Base-by-base conservation (phyloP, 2,113 vertebrate species). In the Alligator mississippiensis region DNA sequence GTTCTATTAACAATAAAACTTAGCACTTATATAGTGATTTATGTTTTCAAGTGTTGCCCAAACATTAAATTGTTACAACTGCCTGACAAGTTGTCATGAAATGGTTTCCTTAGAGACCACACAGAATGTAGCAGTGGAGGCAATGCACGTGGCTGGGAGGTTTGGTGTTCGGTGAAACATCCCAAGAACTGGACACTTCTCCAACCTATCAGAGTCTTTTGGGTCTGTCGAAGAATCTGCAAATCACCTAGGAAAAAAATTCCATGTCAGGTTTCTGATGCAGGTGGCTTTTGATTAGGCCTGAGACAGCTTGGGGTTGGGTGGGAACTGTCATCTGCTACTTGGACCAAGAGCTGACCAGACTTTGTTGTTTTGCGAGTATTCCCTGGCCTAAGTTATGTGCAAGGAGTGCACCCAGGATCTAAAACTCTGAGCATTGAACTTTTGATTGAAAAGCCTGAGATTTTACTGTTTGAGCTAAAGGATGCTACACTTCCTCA, bases 1-100 rank as follows among this genome's bases (percentile, higher is more conserved):
- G 61, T 86, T 77, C 82, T 79, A 27, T 19, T 93, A 91, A 92
- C 90, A 64, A 75, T 85, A 92, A 85, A 70, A 83, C 87, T 94
- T 80, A 85, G 80, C 2, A 25, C 25, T 96, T 88, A 92, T 88
- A 89, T 17, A 16, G 55, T 72, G 70, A 57, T 64, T 76, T 12
- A 27, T 58, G 21, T 87, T 92, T 94, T 54, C 76, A 72, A 84
- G 78, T 34, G 75, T 17, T 77, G 64, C 1, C 2, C 85, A 92
- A 63, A 55, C 14, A 2, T 30, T 66, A 30, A 84, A 70, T 84
- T 70, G 5, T 81, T 77, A 57, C 58, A 92, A 59, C 54, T 85
- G 27, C 4, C 90, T 80, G n/a, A 16, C 8, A 79, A 30, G 80
- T 19, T 55, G 60, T 34, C 57, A 21, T 28, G 63, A 38, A 87